Conservation (phyloP, 2,113 vertebrate species). For the Tragulus kanchil region DNA sequence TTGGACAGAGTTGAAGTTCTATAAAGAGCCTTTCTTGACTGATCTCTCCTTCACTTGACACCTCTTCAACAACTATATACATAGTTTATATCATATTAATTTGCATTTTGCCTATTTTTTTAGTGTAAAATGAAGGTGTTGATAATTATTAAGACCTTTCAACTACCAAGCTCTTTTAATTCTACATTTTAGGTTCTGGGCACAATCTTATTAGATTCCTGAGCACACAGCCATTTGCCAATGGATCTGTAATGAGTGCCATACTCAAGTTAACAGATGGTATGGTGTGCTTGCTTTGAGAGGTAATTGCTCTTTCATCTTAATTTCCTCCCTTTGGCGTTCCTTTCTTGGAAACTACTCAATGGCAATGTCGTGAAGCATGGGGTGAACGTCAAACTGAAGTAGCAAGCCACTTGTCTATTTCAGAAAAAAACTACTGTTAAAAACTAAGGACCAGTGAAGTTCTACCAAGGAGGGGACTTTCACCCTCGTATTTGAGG, state of each 20-base stretch:
- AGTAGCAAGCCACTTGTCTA: constrained; percentile 42
- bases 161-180: constrained; percentile 55
- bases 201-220: constrained; percentile 73
- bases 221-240: constrained; percentile 66
- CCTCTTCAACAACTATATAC: constrained; percentile 8
- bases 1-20: not conserved
- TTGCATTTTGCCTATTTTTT: constrained; percentile 4
- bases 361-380: constrained; percentile 63
- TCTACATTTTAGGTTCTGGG: constrained; percentile 57
- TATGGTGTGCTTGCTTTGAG: constrained; percentile 72
- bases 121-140: not conserved
- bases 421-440: constrained; percentile 34
- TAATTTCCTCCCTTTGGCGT: constrained; percentile 73
- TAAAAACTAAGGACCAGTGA: constrained; percentile 31
- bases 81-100: not conserved
- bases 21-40: not conserved
- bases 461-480: constrained; percentile 26
- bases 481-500: constrained; percentile 4
- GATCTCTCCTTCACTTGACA: not conserved
- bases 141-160: constrained; percentile 39
- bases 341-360: constrained; percentile 70
- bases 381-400: constrained; percentile 62
- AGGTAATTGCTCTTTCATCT: constrained; percentile 73
- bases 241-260: constrained; percentile 60
- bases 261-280: constrained; percentile 72